Conservation (phyloP, 1,140 invertebrate species). For the Pachyrhynchus sulphureomaculatus region DNA sequence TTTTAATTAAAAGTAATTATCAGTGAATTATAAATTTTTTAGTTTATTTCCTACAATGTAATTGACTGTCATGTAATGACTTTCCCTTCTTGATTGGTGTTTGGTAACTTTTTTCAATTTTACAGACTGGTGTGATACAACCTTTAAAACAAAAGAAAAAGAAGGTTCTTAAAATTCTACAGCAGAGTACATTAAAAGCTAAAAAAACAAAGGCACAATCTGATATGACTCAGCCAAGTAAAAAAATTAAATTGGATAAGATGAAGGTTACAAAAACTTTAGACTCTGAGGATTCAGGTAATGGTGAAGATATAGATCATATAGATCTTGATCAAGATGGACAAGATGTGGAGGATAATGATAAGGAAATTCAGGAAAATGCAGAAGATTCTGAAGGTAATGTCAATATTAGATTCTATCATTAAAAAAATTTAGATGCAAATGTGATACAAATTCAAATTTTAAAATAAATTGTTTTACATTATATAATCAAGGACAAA, state of each 20-base stretch:
- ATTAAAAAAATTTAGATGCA: too few species aligned
- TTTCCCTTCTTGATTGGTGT: too few species aligned
- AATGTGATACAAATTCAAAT: too few species aligned
- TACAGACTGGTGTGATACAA: too few species aligned
- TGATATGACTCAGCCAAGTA: conserved; percentile 34
- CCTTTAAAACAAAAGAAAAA: conserved; percentile 35
- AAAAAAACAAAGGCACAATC: conserved; percentile 46
- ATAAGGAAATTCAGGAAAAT: conserved; percentile 36
- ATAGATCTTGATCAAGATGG: conserved; percentile 43
- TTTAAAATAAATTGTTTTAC: too few species aligned
- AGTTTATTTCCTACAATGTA: too few species aligned
- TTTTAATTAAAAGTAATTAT: too few species aligned
- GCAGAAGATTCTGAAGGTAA: conserved; percentile 5
- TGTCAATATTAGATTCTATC: too few species aligned
- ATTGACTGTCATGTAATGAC: too few species aligned
- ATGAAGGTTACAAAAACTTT: conserved; percentile 36
- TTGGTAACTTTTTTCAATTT: too few species aligned
- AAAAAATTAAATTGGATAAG: conserved; percentile 49
- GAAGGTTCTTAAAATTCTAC: neutral
- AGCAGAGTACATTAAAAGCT: neutral
- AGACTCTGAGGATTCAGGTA: conserved; percentile 36
- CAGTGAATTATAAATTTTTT: too few species aligned
- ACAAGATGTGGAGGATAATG: conserved; percentile 21
- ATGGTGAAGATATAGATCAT: conserved; percentile 40
- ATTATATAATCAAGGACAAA: too few species aligned